phyloP scores from a whole-genome alignment of 2,888 invertebrate species.

The Ectobius pallidus region DNA sequence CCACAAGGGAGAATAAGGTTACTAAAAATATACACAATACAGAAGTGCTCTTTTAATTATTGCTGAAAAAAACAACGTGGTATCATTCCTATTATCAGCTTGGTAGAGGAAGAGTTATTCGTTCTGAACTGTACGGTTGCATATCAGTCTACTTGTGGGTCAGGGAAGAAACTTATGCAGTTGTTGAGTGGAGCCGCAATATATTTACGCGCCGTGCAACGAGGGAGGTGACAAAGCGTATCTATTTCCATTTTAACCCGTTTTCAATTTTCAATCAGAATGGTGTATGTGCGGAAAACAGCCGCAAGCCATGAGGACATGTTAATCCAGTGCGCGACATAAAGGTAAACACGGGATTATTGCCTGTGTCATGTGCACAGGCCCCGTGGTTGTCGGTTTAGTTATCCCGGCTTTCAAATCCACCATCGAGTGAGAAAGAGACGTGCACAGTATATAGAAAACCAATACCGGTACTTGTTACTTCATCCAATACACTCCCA shows the following conservation, averaged over 20 bases:
- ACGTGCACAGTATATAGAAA: too few relatives aligned
- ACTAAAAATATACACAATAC: too few relatives aligned
- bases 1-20: too few relatives aligned
- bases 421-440: neutral
- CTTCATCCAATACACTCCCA: too few relatives aligned
- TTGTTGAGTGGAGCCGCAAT: neutral
- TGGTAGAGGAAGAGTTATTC: too few relatives aligned
- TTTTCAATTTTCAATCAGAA: slow-evolving; percentile 37
- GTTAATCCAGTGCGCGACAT: slow-evolving; percentile 25
- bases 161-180: slow-evolving; percentile 8
- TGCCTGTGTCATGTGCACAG: slow-evolving; percentile 5
- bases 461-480: too few relatives aligned
- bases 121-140: too few relatives aligned
- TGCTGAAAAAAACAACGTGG: too few relatives aligned
- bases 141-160: too few relatives aligned
- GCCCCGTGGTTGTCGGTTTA: neutral
- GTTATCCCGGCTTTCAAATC: slow-evolving; percentile 11
- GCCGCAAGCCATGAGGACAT: slow-evolving; percentile 31
- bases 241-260: slow-evolving; percentile 36
- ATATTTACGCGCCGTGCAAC: slow-evolving; percentile 15
- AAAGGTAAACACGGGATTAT: slow-evolving; percentile 30
- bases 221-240: slow-evolving; percentile 7
- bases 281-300: slow-evolving; percentile 28
- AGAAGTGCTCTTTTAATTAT: too few relatives aligned
- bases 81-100: too few relatives aligned